Base-by-base conservation (phyloP, 2,113 vertebrate genomes). In the Gymnorhina tibicen region DNA sequence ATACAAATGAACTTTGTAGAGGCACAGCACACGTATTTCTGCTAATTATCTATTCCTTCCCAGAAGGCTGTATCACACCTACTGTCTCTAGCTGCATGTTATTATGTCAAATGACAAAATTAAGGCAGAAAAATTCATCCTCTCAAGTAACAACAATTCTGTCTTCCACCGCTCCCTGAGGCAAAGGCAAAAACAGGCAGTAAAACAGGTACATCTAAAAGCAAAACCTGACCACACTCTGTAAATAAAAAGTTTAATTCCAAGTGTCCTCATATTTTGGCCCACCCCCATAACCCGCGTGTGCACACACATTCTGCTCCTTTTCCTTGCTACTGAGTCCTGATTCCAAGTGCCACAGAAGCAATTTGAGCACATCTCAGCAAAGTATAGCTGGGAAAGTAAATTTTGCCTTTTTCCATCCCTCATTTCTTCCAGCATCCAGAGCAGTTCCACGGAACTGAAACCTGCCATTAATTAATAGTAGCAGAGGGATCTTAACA, bases 241-340 rank as follows among this genome's bases (percentile, higher is more conserved):
- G 39, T 39, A 85, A 37, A 64, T 47, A 47, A 1, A 32, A n/a
- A 2, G 6, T 77, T 70, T 47, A 41, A 73, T 7, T 56, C 22
- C 16, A 35, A 3, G 9, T 26, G 7, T 41, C 41, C 66, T 59
- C 33, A 56, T 8, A 52, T 50, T 59, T 30, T 56, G 37, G 8
- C 15, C 44, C 49, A 73, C 22, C 10, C 15, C 42, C 27, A 39
- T 7, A 42, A 23, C 13, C n/a, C 28, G 28, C 18, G 14, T 1
- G 4, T 16, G 2, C 10, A 6, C 11, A 26, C 0, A 2, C 1
- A 1, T 79, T 44, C 27, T 14, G 13, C 23, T 63, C 39, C 50
- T 92, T 52, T 56, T 59, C 44, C 55, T 22, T 60, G 41, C 41
- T 60, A 8, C 14, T 7, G 11, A 44, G 19, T 30, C 28, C 68